A percentile compares a stretch with the other conserved stretches of the same genome.
Conservation (phyloP, 2,888 invertebrate genomes). For the Rambutsinella grinnellia region DNA sequence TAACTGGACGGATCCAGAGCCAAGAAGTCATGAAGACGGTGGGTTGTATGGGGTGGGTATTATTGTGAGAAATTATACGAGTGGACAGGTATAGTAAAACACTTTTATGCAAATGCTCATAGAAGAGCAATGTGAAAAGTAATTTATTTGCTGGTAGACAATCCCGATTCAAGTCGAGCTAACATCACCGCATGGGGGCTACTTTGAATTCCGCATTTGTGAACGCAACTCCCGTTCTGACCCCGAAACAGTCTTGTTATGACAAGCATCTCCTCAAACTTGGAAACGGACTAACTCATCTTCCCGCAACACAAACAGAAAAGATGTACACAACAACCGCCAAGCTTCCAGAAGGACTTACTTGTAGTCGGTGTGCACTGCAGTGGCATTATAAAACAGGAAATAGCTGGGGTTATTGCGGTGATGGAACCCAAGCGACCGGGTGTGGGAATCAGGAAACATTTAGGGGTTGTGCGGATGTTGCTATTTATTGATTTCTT, state of each 20-base stretch:
- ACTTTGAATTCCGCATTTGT: slow-evolving; percentile 48
- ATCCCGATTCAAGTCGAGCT: slow-evolving; percentile 33
- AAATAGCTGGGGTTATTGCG: slow-evolving; percentile 40
- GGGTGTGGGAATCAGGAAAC: slow-evolving; percentile 68
- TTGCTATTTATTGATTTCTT: too few relatives aligned
- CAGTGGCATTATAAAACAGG: slow-evolving; percentile 45
- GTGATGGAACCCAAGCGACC: slow-evolving; percentile 26
- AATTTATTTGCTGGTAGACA: background rate
- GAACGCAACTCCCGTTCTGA: slow-evolving; percentile 24
- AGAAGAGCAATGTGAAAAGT: too few relatives aligned
- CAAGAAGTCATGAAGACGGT: slow-evolving; percentile 89
- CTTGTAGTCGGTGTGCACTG: slow-evolving; percentile 37
- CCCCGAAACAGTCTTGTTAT: slow-evolving; percentile 45
- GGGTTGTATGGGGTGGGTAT: slow-evolving; percentile 89
- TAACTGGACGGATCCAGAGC: slow-evolving; percentile 78
- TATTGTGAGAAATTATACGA: slow-evolving; percentile 83
- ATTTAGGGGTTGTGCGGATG: slow-evolving; percentile 68
- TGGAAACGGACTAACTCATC: slow-evolving; percentile 25
- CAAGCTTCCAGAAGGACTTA: slow-evolving; percentile 20
- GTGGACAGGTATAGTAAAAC: slow-evolving; percentile 78
- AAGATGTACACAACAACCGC: slow-evolving; percentile 30
- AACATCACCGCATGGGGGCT: slow-evolving; percentile 36
- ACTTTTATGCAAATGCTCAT: too few relatives aligned
- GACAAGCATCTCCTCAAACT: slow-evolving; percentile 32
- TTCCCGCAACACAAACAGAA: slow-evolving; percentile 20